phyloP scores from a whole-genome alignment of 2,888 invertebrate genomes.

The Gerosis bhagava region DNA sequence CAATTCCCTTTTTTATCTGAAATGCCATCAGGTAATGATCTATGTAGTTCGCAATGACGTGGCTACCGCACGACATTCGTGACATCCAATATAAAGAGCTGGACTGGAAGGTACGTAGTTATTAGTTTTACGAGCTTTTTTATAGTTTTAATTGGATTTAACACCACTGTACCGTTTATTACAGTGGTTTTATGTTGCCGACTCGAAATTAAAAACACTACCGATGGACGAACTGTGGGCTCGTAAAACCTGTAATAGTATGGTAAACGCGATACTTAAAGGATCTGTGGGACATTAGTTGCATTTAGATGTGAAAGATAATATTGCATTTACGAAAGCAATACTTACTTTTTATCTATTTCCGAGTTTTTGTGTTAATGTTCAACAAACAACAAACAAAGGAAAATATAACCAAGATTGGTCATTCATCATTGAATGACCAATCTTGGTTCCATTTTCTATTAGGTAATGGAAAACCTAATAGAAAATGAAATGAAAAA shows the following conservation, averaged over 20 bases:
- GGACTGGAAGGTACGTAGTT: slow-evolving; percentile 40
- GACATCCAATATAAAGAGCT: slow-evolving; percentile 20
- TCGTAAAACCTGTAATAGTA: slow-evolving; percentile 18
- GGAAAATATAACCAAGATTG: too few species aligned
- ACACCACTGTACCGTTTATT: slow-evolving; percentile 42
- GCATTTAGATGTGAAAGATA: slow-evolving; percentile 3
- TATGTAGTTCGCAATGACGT: neutral
- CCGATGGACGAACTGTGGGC: slow-evolving; percentile 1
- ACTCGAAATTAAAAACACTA: slow-evolving; percentile 16
- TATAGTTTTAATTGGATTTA: slow-evolving; percentile 62
- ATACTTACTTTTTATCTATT: too few species aligned
- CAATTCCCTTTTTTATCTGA: too few species aligned
- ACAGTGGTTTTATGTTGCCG: slow-evolving; percentile 42
- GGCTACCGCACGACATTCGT: slow-evolving; percentile 13
- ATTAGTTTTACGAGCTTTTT: slow-evolving; percentile 59
- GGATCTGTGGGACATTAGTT: slow-evolving; percentile 9
- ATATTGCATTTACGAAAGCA: slow-evolving; percentile 8
- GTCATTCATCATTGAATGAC: too few species aligned
- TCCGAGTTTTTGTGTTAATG: too few species aligned
- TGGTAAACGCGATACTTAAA: slow-evolving; percentile 19
- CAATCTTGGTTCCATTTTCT: too few species aligned
- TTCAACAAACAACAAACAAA: too few species aligned
- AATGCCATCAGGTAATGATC: slow-evolving; percentile 1
- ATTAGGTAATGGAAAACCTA: too few species aligned
- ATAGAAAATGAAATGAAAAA: too few species aligned